These are phyloP conservation scores for Labrus mixtus DNA, from an alignment of 2,113 vertebrate species.

Conservation along the genomic window DNA sequence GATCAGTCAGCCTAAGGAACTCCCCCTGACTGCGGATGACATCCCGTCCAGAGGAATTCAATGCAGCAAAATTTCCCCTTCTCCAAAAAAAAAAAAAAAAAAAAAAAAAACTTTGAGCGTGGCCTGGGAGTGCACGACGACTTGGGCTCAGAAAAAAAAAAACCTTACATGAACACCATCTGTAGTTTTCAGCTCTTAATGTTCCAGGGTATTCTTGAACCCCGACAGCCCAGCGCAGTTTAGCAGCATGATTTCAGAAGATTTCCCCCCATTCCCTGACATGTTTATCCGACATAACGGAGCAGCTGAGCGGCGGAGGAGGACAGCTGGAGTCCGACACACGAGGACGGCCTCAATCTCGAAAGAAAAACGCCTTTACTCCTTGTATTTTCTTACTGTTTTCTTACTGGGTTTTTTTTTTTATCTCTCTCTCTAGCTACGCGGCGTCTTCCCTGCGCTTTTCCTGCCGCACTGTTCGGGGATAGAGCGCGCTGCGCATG, in stretches of 20 bases:
- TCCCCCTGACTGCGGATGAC: slow-evolving; percentile 71
- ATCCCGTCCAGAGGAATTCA: slow-evolving; percentile 76
- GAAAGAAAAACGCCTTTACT: background rate
- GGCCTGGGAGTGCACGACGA: slow-evolving; percentile 43
- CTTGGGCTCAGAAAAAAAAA: background rate
- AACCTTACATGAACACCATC: slow-evolving; percentile 46
- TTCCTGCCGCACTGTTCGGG: slow-evolving; percentile 88
- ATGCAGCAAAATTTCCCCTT: slow-evolving; percentile 69
- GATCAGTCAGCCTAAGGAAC: slow-evolving; percentile 66
- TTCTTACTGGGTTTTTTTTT: slow-evolving; percentile 31
- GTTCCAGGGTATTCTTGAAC: slow-evolving; percentile 3
- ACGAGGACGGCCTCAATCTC: background rate
- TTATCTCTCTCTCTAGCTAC: slow-evolving; percentile 54
- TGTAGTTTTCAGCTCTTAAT: background rate
- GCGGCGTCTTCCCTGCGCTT: slow-evolving; percentile 83
- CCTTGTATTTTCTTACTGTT: slow-evolving; percentile 64
- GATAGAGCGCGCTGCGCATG: slow-evolving; percentile 82
- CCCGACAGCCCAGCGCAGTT: slow-evolving; percentile 47
- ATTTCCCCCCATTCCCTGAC: slow-evolving; percentile 76
- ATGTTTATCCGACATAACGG: slow-evolving; percentile 56
- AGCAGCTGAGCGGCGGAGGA: slow-evolving; percentile 42
- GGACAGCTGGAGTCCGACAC: slow-evolving; percentile 15
- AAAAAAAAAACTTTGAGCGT: slow-evolving; percentile 42
- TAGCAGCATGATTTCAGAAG: slow-evolving; percentile 57
- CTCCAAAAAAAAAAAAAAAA: slow-evolving; percentile 21